phyloP scores from a whole-genome alignment of 2,113 vertebrate species.

The Pagrus major region DNA sequence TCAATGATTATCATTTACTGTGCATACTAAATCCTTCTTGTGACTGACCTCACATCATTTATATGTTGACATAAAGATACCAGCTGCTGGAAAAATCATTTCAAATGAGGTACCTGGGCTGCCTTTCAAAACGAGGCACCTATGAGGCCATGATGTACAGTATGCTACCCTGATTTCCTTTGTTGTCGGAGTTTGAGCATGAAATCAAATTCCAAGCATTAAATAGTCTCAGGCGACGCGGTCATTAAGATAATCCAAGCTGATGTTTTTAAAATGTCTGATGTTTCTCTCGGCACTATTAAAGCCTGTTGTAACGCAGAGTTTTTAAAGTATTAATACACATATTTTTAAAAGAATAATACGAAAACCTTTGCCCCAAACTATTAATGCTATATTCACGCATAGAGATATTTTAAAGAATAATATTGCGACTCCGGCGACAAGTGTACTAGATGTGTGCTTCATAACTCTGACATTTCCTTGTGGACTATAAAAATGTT shows the following conservation, averaged over 20 bases:
- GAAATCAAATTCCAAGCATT: slow-evolving; percentile 30
- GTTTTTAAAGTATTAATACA: not conserved
- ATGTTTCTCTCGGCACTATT: slow-evolving; percentile 10
- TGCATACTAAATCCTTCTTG: slow-evolving; percentile 5
- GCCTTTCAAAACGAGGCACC: slow-evolving; percentile 29
- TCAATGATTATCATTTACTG: slow-evolving; percentile 61
- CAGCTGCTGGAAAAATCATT: slow-evolving; percentile 57
- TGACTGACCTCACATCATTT: slow-evolving; percentile 60
- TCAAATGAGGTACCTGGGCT: slow-evolving; percentile 20
- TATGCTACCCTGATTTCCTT: not conserved
- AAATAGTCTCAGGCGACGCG: not conserved
- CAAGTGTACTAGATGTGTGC: slow-evolving; percentile 32
- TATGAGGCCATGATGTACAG: not conserved
- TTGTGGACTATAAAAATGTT: slow-evolving; percentile 54
- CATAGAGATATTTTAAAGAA: slow-evolving; percentile 19
- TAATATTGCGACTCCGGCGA: slow-evolving; percentile 17
- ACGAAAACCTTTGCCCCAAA: not conserved
- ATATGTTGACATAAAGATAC: slow-evolving; percentile 54
- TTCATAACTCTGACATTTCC: slow-evolving; percentile 58
- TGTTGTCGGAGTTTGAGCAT: slow-evolving; percentile 21
- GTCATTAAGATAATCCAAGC: slow-evolving; percentile 1
- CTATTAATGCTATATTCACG: slow-evolving; percentile 5
- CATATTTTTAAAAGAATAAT: not conserved
- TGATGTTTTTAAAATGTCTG: slow-evolving; percentile 12
- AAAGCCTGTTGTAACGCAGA: not conserved